phyloP scores from a whole-genome alignment of 2,113 vertebrate species.

The Pteropus alecto region DNA sequence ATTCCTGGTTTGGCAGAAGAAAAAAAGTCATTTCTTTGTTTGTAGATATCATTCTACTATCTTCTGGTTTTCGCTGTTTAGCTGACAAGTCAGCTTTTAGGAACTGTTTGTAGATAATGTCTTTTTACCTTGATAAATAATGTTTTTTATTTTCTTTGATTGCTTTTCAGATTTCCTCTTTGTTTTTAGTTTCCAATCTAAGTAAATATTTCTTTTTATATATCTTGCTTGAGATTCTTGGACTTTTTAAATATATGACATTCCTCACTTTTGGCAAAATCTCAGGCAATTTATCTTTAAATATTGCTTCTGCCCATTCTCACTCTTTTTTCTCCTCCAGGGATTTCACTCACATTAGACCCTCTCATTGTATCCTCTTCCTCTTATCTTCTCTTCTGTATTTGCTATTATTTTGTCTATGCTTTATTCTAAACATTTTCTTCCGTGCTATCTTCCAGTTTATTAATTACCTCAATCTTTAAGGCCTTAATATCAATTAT shows the following conservation, averaged over 20 bases:
- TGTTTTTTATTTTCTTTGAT: neutral
- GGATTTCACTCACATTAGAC: neutral
- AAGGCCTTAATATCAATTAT: neutral
- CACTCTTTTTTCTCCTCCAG: neutral
- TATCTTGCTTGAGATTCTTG: neutral
- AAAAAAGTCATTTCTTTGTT: neutral
- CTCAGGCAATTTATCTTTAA: neutral
- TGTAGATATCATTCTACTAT: neutral
- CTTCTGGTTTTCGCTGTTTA: neutral
- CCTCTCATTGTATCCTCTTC: neutral
- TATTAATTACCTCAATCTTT: neutral
- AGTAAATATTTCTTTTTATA: neutral
- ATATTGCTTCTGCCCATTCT: neutral
- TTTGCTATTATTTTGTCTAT: neutral
- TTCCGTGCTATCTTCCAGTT: neutral
- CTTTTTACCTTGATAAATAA: neutral
- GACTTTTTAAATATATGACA: neutral
- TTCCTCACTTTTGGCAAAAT: neutral
- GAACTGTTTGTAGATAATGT: neutral
- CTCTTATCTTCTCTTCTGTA: neutral
- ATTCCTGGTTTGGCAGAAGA: neutral
- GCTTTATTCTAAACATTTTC: neutral
- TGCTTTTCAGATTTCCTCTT: neutral
- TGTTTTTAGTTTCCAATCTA: slow-evolving; percentile 4
- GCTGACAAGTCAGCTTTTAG: neutral